phyloP scores from a whole-genome alignment of 2,797 vertebrate species.

The Nannoperca australis region DNA sequence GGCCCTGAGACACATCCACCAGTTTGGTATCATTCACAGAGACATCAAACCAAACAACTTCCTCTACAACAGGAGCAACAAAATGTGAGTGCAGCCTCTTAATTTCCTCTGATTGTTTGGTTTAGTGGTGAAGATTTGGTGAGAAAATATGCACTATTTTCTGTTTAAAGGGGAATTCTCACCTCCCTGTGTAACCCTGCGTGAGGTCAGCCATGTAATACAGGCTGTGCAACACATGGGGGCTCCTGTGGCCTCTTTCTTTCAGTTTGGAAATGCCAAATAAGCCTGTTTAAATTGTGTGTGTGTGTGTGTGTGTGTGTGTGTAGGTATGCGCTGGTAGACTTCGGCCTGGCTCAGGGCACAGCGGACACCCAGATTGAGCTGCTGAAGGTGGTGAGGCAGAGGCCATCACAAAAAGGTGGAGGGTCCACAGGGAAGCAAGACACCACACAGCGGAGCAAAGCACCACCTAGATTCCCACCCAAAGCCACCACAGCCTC shows the following conservation, averaged over 20 bases:
- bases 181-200: neutral
- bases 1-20: conserved; percentile 94
- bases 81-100: conserved; percentile 85
- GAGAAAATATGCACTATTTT: neutral
- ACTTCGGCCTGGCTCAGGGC: conserved; percentile 98
- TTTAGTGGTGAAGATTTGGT: neutral
- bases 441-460: conserved; percentile 76
- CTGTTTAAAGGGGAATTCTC: neutral
- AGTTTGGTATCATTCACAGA: conserved; percentile 97
- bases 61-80: conserved; percentile 89
- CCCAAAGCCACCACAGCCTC: conserved; percentile 53
- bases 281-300: neutral
- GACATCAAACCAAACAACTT: conserved; percentile 91
- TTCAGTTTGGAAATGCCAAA: neutral
- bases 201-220: too few relatives aligned
- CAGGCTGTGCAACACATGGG: too few relatives aligned
- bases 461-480: conserved; percentile 61
- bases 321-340: conserved; percentile 93
- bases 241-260: neutral
- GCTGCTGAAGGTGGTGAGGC: conserved; percentile 91
- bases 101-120: neutral
- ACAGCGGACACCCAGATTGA: conserved; percentile 93
- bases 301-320: conserved; percentile 6
- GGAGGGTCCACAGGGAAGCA: conserved; percentile 84
- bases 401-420: conserved; percentile 85